Base-by-base conservation (phyloP, 1,140 invertebrate species). In the Theocolax elegans region DNA sequence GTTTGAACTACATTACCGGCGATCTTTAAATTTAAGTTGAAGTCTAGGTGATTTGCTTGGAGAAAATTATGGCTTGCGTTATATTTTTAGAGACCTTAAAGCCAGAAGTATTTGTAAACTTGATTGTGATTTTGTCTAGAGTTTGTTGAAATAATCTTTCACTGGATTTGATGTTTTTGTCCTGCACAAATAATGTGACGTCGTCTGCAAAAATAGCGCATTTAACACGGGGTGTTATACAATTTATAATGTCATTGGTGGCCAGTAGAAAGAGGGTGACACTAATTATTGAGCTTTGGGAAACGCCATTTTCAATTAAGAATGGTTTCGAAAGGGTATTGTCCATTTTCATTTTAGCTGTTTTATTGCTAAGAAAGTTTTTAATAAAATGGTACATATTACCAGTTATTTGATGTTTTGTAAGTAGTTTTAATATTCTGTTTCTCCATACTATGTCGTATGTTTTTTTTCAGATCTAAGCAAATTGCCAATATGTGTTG, bases 381-480 rank as follows among this genome's bases (percentile, higher is more conserved):
- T 56, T 40, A 13, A 63, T 72, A n/a, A 73, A 71, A 13, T 21
- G 10, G 13, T 53, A 54, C n/a, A n/a, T 25, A 74, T 70, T 31
- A 23, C 70, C 72, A 2, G 65, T 70, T 23, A 74, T 63, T 44
- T 68, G 56, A 1, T n/a, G 15, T 56, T 72, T 60, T 8, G n/a
- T 17, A 1, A 73, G 42, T 17, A 66, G 49, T 51, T 71, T 15
- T 51, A 72, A 15, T 10, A 66, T 46, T 62, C 63, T 19, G 0
- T 48, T 9, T 53, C 48, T 40, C 70, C 63, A 66, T 2, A 73
- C 44, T 13, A 40, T 68, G 27, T 80, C 77, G 48, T 75, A 76
- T 3, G 72, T 73, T 59, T 79, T 79, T 53, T 77, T 66, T 13
- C n/a, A 77, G 70, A 27, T 79, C 76, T 38, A 78, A 69, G 25